phyloP scores from a whole-genome alignment of 2,113 vertebrate genomes.

The Ailurus styani region DNA sequence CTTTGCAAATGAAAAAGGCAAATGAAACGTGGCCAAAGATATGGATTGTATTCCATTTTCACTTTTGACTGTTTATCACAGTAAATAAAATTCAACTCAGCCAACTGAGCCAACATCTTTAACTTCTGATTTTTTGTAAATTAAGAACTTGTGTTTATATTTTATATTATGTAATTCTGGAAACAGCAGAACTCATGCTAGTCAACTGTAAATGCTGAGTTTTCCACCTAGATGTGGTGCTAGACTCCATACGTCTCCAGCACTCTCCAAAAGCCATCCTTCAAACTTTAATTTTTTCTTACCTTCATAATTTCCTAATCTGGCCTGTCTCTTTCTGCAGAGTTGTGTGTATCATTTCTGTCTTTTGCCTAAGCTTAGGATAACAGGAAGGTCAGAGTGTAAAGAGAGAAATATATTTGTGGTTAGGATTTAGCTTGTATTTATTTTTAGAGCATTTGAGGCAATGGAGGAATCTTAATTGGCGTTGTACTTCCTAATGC shows the following conservation, averaged over 20 bases:
- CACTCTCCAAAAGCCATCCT: background rate
- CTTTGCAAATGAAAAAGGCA: background rate
- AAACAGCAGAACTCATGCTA: background rate
- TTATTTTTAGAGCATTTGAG: slow-evolving; percentile 46
- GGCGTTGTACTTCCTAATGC: slow-evolving; percentile 47
- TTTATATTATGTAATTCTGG: background rate
- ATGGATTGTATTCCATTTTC: background rate
- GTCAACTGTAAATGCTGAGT: background rate
- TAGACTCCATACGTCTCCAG: background rate
- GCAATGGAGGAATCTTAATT: slow-evolving; percentile 41
- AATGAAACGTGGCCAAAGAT: background rate
- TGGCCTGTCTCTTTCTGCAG: background rate
- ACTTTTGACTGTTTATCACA: background rate
- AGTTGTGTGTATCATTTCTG: background rate
- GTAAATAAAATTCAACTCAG: background rate
- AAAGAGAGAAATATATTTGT: slow-evolving; percentile 15
- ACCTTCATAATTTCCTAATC: background rate
- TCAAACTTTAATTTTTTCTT: background rate
- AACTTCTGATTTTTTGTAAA: background rate
- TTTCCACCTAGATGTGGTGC: background rate
- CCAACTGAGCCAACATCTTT: background rate
- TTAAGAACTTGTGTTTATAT: background rate
- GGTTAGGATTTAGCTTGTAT: slow-evolving; percentile 38
- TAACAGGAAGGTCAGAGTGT: slow-evolving; percentile 30
- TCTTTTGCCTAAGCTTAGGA: slow-evolving; percentile 42